A percentile compares a stretch with the other conserved stretches of the same genome.
phyloP scores from a whole-genome alignment of 1,140 invertebrate species.

The Phymorhynchus buccinoides region DNA sequence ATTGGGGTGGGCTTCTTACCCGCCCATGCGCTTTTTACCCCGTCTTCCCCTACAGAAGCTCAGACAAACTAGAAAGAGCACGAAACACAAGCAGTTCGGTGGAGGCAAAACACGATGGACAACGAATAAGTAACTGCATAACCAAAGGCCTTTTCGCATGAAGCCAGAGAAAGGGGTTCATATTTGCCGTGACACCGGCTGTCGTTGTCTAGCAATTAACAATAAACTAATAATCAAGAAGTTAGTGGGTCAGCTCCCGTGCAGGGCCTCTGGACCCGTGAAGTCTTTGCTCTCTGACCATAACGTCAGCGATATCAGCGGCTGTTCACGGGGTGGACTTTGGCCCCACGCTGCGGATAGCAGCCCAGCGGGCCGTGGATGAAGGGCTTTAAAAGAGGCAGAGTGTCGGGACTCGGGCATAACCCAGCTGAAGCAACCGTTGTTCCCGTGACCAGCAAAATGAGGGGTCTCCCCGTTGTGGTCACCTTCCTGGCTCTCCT shows the following conservation, averaged over 20 bases:
- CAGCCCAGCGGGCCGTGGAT: no score
- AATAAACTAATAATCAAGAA: neutral
- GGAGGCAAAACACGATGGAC: no score
- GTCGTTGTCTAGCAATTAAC: neutral
- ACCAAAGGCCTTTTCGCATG: no score
- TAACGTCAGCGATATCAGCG: neutral
- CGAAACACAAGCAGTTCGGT: no score
- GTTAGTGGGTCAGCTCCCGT: neutral
- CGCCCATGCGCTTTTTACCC: no score
- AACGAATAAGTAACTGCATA: neutral
- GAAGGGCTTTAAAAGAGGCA: constrained; percentile 7
- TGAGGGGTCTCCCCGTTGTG: neutral
- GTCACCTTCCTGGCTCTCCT: constrained; percentile 23
- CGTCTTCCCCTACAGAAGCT: no score
- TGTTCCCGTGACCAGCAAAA: neutral
- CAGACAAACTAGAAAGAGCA: no score
- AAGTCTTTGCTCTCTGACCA: neutral
- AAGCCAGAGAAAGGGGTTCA: no score
- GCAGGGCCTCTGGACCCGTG: neutral
- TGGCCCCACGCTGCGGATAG: neutral
- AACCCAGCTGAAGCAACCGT: neutral
- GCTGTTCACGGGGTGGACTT: neutral
- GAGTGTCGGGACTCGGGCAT: neutral
- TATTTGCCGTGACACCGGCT: neutral
- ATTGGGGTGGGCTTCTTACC: no score